Base-by-base conservation (phyloP, 2,888 invertebrate genomes). In the Chaitophorus viminalis region DNA sequence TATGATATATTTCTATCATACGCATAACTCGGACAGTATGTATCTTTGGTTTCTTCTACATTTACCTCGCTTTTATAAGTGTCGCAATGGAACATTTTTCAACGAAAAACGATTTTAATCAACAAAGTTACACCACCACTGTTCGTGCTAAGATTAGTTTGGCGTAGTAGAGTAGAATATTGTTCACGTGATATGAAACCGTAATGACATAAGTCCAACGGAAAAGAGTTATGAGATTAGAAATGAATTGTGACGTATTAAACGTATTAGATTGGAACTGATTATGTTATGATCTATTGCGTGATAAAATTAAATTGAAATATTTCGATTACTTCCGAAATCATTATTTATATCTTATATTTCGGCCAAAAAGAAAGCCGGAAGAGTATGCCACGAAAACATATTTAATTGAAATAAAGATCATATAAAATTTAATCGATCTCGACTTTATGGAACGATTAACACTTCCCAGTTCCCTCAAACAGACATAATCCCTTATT, bases 71-170 rank as follows among this genome's bases (percentile, higher is more conserved):
- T 33, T n/a, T 25, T 46, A 46, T 60, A 79, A 11, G 70, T 11
- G 9, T 3, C 17, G 17, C 29, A 0, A 4, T 36, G 29, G n/a
- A 65, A 79, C 60, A n/a, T 79, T 70, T 65, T 60, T 60, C 33
- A 36, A 65, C 36, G 33, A 36, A 79, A 60, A 60, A 36, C 60
- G 79, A 79, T 79, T 79, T 79, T 79, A 79, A 65, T 79, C 79
- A 60, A 36, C 60, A 17, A 65, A 65, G 8, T 36, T 36, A 78
- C n/a, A 11, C 21, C n/a, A 31, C 70, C 29, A n/a, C n/a, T 17
- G 1, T 46, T 46, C 2, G 18, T 8, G 25, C n/a, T 65, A n/a
- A 79, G 33, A 79, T 60, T 60, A 6, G 25, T 79, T 65, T n/a
- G 8, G 18, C 18, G 3, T n/a, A 77, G 52, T 11, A 52, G 25